Conservation (phyloP, 1,140 invertebrate genomes). For the Drosophila pallidifrons region DNA sequence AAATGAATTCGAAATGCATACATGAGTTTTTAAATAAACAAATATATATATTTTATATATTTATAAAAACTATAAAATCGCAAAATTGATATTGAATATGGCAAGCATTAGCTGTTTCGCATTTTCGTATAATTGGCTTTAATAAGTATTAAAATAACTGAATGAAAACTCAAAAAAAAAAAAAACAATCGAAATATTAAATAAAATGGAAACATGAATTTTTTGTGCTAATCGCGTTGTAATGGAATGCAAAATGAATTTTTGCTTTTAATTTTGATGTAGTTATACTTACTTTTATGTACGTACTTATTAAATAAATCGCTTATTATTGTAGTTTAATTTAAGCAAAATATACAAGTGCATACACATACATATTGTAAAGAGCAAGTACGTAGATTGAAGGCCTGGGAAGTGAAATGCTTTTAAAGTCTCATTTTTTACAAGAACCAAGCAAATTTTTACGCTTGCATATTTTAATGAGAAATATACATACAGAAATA, state of each 20-base stretch:
- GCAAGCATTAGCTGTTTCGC: slow-evolving; percentile 68
- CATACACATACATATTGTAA: slow-evolving; percentile 52
- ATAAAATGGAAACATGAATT: slow-evolving; percentile 20
- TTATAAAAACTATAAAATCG: slow-evolving; percentile 77
- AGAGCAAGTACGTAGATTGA: slow-evolving; percentile 59
- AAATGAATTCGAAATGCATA: slow-evolving; percentile 68
- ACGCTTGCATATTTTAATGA: slow-evolving; percentile 80
- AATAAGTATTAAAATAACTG: slow-evolving; percentile 61
- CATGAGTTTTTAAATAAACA: slow-evolving; percentile 69
- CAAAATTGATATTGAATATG: slow-evolving; percentile 67
- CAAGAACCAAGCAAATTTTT: slow-evolving; percentile 81
- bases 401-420: slow-evolving; percentile 79
- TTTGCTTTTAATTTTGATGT: slow-evolving; percentile 77
- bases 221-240: slow-evolving; percentile 63
- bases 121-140: slow-evolving; percentile 79
- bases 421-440: slow-evolving; percentile 84
- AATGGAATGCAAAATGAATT: slow-evolving; percentile 43
- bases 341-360: slow-evolving; percentile 81
- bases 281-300: slow-evolving; percentile 69
- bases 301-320: slow-evolving; percentile 66
- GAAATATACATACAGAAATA: slow-evolving; percentile 64
- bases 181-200: slow-evolving; percentile 23
- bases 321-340: slow-evolving; percentile 83
- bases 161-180: slow-evolving; percentile 51
- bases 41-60: slow-evolving; percentile 80